Evolutionary conservation across 2,797 vertebrate species (phyloP).

Genomic region (Tenualosa thibaudeaui): DNA sequence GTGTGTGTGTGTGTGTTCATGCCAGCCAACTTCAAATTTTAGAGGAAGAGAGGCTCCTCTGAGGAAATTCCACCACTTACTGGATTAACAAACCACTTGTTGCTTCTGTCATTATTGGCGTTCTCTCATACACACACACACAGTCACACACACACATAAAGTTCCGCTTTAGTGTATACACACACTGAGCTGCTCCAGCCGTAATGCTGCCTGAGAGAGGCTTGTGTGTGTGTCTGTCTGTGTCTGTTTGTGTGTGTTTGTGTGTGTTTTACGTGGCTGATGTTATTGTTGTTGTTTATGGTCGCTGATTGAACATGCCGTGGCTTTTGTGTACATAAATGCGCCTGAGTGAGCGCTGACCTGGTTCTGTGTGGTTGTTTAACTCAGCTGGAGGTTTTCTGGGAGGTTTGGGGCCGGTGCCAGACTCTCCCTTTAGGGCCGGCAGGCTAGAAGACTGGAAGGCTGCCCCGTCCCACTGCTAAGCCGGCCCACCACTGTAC

Average conservation of each 20-base stretch:
- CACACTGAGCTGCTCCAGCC: neutral
- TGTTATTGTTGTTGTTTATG: conserved; percentile 27
- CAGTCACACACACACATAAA: neutral
- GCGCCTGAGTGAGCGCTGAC: neutral
- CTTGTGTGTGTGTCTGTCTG: neutral
- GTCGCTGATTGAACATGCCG: conserved; percentile 11
- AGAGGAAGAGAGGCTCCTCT: conserved; percentile 1
- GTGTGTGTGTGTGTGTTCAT: neutral
- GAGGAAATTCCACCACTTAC: conserved; percentile 23
- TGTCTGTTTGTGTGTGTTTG: conserved; percentile 21
- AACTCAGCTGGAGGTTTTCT: conserved; percentile 36
- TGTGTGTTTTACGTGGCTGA: conserved; percentile 15
- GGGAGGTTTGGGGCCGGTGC: conserved; percentile 31
- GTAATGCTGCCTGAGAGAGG: neutral
- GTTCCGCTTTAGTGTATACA: conserved; percentile 21
- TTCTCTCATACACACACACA: neutral
- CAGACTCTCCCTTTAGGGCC: neutral
- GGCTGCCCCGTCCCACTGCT: conserved; percentile 10
- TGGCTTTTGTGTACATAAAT: conserved; percentile 33
- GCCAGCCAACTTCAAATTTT: neutral
- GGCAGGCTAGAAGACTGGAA: neutral
- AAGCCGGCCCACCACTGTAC: neutral
- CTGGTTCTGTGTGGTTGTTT: conserved; percentile 34
- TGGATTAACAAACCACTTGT: conserved; percentile 6
- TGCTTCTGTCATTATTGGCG: conserved; percentile 18